Conservation (phyloP, 2,888 invertebrate species). For the Netelia inedita region DNA sequence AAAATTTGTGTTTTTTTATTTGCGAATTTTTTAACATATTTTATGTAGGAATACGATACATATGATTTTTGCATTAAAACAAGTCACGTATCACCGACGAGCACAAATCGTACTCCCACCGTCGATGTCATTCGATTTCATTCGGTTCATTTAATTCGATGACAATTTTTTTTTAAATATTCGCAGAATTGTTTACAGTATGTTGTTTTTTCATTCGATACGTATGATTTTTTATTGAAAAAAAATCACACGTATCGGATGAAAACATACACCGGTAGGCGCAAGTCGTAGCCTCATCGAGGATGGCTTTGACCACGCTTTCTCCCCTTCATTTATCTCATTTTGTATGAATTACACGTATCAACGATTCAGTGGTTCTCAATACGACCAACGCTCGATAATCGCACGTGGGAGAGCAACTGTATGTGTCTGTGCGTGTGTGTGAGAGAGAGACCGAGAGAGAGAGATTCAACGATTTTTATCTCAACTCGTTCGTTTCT, state of each 20-base stretch:
- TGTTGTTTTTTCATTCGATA: no score
- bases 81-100: no score
- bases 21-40: no score
- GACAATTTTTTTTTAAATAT: no score
- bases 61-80: no score
- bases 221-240: background rate
- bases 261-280: background rate
- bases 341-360: slow-evolving; percentile 52
- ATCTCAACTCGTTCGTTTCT: slow-evolving; percentile 65
- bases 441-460: background rate
- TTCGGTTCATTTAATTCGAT: no score
- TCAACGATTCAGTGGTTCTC: slow-evolving; percentile 48
- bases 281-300: slow-evolving; percentile 14
- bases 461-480: slow-evolving; percentile 56
- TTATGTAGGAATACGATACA: no score
- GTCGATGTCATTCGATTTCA: no score
- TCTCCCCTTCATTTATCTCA: slow-evolving; percentile 46
- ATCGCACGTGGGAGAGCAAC: background rate
- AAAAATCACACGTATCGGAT: background rate
- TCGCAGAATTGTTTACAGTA: no score
- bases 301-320: slow-evolving; percentile 27
- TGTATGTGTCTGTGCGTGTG: slow-evolving; percentile 3
- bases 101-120: no score
- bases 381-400: slow-evolving; percentile 1
- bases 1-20: no score